phyloP scores from a whole-genome alignment of 2,888 invertebrate species.

The Philonicus albiceps region DNA sequence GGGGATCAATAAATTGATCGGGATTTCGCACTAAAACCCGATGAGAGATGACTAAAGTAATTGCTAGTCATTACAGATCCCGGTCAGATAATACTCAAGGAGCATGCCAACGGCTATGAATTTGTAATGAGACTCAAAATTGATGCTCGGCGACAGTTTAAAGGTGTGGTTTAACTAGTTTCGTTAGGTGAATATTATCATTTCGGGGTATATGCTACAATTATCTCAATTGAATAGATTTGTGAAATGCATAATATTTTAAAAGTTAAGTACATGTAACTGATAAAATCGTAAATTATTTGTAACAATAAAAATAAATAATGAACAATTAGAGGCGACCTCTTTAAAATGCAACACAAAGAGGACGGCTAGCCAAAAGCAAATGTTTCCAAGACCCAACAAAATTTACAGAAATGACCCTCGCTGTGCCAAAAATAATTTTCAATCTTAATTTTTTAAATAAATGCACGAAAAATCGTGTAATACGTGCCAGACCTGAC shows the following conservation, averaged over 20 bases:
- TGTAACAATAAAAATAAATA: not conserved
- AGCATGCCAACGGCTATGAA: not conserved
- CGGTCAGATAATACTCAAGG: not conserved
- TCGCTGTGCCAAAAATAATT: not conserved
- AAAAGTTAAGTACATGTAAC: not conserved
- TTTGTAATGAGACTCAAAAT: not conserved
- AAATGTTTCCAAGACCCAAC: not conserved
- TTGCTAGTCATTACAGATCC: slow-evolving; percentile 1
- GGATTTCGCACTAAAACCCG: not conserved
- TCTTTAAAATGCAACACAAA: not conserved
- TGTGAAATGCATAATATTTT: not conserved
- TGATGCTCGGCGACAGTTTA: not conserved
- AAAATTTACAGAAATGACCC: not conserved
- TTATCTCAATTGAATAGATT: not conserved
- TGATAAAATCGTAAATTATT: not conserved
- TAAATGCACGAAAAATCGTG: slow-evolving; percentile 4
- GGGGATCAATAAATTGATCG: slow-evolving; percentile 24
- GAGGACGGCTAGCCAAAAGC: not conserved
- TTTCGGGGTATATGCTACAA: not conserved
- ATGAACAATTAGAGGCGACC: not conserved
- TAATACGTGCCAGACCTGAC: slow-evolving; percentile 6
- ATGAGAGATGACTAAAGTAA: slow-evolving; percentile 1
- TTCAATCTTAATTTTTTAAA: not conserved
- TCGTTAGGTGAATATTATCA: not conserved
- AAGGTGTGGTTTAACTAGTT: not conserved